These are phyloP conservation scores for Luscinia megarhynchos DNA, from an alignment of 2,797 vertebrate genomes.

Conservation along the genomic window DNA sequence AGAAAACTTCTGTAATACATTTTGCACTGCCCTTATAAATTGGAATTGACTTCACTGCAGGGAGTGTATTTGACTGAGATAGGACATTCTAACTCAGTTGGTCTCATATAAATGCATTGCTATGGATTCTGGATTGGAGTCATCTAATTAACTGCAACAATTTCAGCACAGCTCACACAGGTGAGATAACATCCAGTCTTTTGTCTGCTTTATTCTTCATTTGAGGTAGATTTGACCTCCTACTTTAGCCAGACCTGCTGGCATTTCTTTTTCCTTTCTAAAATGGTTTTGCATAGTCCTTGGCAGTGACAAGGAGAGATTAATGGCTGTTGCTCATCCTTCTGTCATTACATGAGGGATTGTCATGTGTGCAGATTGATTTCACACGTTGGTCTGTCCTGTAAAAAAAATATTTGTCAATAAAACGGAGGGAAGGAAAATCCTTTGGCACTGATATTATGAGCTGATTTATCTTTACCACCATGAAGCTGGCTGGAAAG, in stretches of 20 bases:
- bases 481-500: not conserved
- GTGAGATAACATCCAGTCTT: not conserved
- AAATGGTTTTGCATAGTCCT: slow-evolving; percentile 20
- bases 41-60: not conserved
- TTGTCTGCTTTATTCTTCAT: not conserved
- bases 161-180: not conserved
- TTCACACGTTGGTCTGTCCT: slow-evolving; percentile 8
- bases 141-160: not conserved
- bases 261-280: slow-evolving; percentile 3
- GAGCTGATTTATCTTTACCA: slow-evolving; percentile 47
- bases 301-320: slow-evolving; percentile 20
- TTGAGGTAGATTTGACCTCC: not conserved
- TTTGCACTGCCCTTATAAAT: not conserved
- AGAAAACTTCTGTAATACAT: not conserved
- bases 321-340: slow-evolving; percentile 30
- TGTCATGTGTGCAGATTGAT: not conserved
- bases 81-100: not conserved
- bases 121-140: not conserved
- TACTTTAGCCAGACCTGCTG: not conserved
- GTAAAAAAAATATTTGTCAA: slow-evolving; percentile 64
- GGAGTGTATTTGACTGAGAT: not conserved
- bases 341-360: slow-evolving; percentile 15
- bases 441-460: slow-evolving; percentile 25
- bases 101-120: not conserved
- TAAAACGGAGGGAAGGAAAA: slow-evolving; percentile 52